A percentile compares a stretch with the other conserved stretches of the same genome.
Conservation (phyloP, 2,113 vertebrate species). For the Verasper variegatus region DNA sequence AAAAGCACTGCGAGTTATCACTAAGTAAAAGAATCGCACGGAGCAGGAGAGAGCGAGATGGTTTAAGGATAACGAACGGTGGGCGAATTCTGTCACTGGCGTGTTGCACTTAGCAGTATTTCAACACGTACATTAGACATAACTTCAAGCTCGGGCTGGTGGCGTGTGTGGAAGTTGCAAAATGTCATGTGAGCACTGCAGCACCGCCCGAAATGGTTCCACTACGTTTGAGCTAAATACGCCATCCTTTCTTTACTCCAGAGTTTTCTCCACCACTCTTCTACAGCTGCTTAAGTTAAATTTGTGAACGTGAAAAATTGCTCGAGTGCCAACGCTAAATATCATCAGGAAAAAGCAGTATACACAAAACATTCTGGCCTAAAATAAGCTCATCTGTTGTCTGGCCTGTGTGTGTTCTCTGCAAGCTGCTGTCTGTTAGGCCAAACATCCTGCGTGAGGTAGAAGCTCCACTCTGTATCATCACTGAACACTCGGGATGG, state of each 20-base stretch:
- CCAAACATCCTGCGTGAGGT: too few relatives aligned
- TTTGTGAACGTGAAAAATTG: background rate
- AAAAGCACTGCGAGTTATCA: background rate
- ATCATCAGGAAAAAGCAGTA: too few relatives aligned
- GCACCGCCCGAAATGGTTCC: background rate
- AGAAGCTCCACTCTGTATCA: background rate
- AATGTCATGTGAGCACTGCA: background rate
- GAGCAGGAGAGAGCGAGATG: background rate
- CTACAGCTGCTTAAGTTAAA: background rate
- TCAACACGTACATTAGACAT: background rate
- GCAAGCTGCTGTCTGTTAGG: background rate
- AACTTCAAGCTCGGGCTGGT: background rate
- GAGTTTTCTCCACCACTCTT: too few relatives aligned
- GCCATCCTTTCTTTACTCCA: background rate
- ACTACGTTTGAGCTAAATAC: background rate
- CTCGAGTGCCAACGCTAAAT: too few relatives aligned
- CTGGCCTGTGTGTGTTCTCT: background rate
- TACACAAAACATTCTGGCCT: too few relatives aligned
- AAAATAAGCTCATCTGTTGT: background rate
- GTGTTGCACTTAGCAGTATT: background rate
- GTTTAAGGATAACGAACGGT: background rate
- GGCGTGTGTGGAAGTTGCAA: constrained; percentile 5
- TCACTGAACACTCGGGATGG: background rate
- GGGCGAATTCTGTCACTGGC: too few relatives aligned
- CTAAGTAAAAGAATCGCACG: background rate